Evolutionary conservation across 2,888 invertebrate genomes (phyloP).

Genomic region (Chrysotoxum bicinctum): DNA sequence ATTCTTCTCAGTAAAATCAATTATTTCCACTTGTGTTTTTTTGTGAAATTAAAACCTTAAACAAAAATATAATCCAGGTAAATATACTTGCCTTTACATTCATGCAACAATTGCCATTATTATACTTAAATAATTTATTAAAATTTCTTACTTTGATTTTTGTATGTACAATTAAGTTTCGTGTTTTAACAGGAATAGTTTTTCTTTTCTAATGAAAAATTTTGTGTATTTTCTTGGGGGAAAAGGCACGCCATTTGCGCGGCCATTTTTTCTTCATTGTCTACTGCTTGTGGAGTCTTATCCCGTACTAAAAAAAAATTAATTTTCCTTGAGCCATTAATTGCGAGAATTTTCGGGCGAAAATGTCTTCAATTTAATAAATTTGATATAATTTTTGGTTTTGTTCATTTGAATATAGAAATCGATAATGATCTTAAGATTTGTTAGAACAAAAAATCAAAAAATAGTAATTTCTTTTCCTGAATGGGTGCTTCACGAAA

Average conservation of each 20-base stretch:
- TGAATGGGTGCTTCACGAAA: slow-evolving; percentile 23
- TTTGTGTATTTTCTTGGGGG: slow-evolving; percentile 32
- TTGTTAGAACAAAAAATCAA: neutral
- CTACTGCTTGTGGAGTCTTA: slow-evolving; percentile 45
- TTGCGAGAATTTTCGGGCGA: neutral
- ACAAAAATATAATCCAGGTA: slow-evolving; percentile 55
- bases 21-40: slow-evolving; percentile 11
- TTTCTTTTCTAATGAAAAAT: neutral
- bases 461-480: neutral
- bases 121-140: neutral
- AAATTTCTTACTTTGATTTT: neutral
- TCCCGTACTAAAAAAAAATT: neutral
- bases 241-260: slow-evolving; percentile 71
- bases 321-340: neutral
- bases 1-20: slow-evolving; percentile 8
- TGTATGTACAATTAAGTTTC: neutral
- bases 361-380: neutral
- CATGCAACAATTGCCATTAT: neutral
- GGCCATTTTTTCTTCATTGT: slow-evolving; percentile 71
- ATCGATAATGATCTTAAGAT: neutral
- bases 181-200: neutral
- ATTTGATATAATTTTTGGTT: neutral
- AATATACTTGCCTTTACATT: slow-evolving; percentile 13
- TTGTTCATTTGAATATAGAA: neutral
- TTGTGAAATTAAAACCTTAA: slow-evolving; percentile 47